Conservation (phyloP, 2,797 vertebrate genomes). For the Poeciliopsis gracilis region DNA sequence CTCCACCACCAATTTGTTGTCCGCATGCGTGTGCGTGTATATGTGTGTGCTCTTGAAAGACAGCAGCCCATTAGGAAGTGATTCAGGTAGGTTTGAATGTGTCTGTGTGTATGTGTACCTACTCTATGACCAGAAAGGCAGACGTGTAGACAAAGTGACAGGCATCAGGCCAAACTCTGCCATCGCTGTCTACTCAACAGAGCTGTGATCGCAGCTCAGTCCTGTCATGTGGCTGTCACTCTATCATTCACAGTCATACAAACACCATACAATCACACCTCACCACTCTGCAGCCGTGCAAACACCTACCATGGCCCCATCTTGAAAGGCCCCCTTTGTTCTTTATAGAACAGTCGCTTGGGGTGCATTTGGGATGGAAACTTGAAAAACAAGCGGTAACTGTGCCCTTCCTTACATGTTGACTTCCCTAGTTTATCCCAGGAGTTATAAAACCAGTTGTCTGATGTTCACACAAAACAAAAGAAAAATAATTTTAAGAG, state of each 20-base stretch:
- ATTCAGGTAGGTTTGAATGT: slow-evolving; percentile 47
- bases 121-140: slow-evolving; percentile 55
- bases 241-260: slow-evolving; percentile 65
- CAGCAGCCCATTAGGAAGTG: slow-evolving; percentile 60
- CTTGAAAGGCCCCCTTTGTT: slow-evolving; percentile 40
- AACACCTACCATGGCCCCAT: slow-evolving; percentile 33
- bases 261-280: slow-evolving; percentile 39
- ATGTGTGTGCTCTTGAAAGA: slow-evolving; percentile 58
- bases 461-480: slow-evolving; percentile 34
- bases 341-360: slow-evolving; percentile 22
- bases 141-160: slow-evolving; percentile 73
- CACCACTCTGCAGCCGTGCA: slow-evolving; percentile 20
- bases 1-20: slow-evolving; percentile 66
- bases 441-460: slow-evolving; percentile 17
- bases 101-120: slow-evolving; percentile 39
- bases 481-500: slow-evolving; percentile 4
- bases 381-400: slow-evolving; percentile 28
- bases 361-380: slow-evolving; percentile 15
- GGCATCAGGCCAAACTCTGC: slow-evolving; percentile 65
- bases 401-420: slow-evolving; percentile 7
- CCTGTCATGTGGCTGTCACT: slow-evolving; percentile 77
- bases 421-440: slow-evolving; percentile 25
- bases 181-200: slow-evolving; percentile 64
- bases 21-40: slow-evolving; percentile 24
- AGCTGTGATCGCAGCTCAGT: slow-evolving; percentile 74